Conservation (phyloP, 2,113 vertebrate species). For the Sinocyclocheilus rhinocerous region DNA sequence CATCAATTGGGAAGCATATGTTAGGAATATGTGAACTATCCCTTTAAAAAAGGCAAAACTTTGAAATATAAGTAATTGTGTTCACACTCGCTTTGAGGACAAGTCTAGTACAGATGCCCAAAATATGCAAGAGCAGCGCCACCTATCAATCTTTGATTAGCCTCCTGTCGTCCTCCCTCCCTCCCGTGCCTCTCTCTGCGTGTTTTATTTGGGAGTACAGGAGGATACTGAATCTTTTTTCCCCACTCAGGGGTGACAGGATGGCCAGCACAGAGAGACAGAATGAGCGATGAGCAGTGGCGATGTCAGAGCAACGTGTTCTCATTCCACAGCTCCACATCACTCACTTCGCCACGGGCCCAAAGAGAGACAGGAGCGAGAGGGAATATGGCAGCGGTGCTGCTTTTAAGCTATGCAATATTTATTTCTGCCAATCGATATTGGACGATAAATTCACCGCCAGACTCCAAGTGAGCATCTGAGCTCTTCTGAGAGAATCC, state of each 20-base stretch:
- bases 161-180: slow-evolving; percentile 22
- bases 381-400: slow-evolving; percentile 16
- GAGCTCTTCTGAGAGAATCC: slow-evolving; percentile 24
- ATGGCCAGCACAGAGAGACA: slow-evolving; percentile 44
- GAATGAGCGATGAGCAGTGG: slow-evolving; percentile 46
- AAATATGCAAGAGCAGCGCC: slow-evolving; percentile 30
- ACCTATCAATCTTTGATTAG: slow-evolving; percentile 45
- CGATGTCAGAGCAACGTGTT: slow-evolving; percentile 31
- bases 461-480: slow-evolving; percentile 23
- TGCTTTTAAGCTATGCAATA: slow-evolving; percentile 49
- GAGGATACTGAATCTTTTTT: slow-evolving; percentile 48
- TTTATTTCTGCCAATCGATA: slow-evolving; percentile 49
- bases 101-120: neutral
- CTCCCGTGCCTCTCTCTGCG: slow-evolving; percentile 4
- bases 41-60: neutral
- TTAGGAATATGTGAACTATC: neutral
- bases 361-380: slow-evolving; percentile 21
- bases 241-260: slow-evolving; percentile 32
- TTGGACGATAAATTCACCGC: slow-evolving; percentile 43
- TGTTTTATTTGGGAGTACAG: slow-evolving; percentile 21
- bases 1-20: neutral
- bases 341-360: slow-evolving; percentile 14
- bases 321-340: slow-evolving; percentile 37
- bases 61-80: neutral
- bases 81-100: neutral